Evolutionary conservation across 2,888 invertebrate species (phyloP).

Genomic region (Leptinotarsa juncta): DNA sequence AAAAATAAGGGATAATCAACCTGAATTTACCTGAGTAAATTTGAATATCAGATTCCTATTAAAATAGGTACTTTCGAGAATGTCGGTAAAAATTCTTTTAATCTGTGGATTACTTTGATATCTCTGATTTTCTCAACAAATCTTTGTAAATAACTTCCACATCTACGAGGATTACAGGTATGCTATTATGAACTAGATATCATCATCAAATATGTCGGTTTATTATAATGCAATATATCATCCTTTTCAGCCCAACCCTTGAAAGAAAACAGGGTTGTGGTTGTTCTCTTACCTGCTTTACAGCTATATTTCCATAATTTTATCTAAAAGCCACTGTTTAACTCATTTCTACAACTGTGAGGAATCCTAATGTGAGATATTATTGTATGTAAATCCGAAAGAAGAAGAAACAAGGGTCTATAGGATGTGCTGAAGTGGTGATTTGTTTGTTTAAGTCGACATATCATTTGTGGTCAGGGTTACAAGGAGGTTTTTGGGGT

Average conservation of each 20-base stretch:
- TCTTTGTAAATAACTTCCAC: constrained; percentile 25
- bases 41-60: too few species aligned
- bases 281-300: constrained; percentile 44
- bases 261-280: constrained; percentile 22
- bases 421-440: constrained; percentile 35
- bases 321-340: constrained; percentile 51
- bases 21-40: too few species aligned
- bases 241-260: constrained; percentile 22
- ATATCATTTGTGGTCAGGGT: constrained; percentile 40
- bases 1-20: too few species aligned
- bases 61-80: too few species aligned
- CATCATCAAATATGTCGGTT: constrained; percentile 17
- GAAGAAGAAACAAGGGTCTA: constrained; percentile 25
- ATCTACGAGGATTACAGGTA: constrained; percentile 14
- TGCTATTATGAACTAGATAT: constrained; percentile 1
- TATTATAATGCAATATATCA: constrained; percentile 34
- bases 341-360: constrained; percentile 46
- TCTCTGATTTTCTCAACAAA: constrained; percentile 22
- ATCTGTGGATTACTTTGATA: constrained; percentile 19
- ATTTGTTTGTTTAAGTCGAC: constrained; percentile 38
- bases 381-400: constrained; percentile 48
- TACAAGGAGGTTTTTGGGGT: constrained; percentile 31
- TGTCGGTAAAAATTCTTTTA: background rate
- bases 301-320: constrained; percentile 49
- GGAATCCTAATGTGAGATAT: constrained; percentile 48